A percentile compares a stretch with the other conserved stretches of the same genome.
phyloP scores from a whole-genome alignment of 2,113 vertebrate species.

The Sturnira hondurensis region DNA sequence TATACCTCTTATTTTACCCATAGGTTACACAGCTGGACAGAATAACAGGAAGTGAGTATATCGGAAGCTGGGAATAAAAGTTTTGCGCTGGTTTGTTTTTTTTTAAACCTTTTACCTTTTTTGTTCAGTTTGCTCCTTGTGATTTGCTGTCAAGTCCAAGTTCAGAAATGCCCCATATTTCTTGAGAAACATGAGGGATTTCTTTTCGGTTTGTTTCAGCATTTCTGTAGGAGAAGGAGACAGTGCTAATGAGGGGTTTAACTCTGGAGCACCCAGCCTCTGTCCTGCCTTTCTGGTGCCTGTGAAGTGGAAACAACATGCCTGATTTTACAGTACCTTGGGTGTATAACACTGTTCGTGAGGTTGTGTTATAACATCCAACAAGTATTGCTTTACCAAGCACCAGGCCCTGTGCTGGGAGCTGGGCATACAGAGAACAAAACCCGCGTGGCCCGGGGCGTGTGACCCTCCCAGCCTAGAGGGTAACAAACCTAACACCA shows the following conservation, averaged over 20 bases:
- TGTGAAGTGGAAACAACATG: not conserved
- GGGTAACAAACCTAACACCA: not conserved
- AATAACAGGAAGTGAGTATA: conserved; percentile 81
- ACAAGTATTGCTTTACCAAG: not conserved
- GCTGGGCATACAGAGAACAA: not conserved
- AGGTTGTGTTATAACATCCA: not conserved
- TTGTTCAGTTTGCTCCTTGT: not conserved
- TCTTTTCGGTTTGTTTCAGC: not conserved
- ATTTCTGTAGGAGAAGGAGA: not conserved
- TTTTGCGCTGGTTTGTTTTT: conserved; percentile 69
- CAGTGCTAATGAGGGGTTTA: not conserved
- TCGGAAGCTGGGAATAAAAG: conserved; percentile 78
- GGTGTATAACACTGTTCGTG: too few species aligned
- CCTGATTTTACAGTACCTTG: not conserved
- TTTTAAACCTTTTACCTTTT: not conserved
- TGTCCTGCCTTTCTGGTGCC: not conserved
- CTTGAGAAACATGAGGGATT: not conserved
- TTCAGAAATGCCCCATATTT: not conserved
- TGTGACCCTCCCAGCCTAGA: not conserved
- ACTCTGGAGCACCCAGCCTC: not conserved
- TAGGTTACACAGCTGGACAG: conserved; percentile 67
- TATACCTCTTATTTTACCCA: not conserved
- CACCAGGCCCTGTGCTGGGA: not conserved
- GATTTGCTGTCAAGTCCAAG: not conserved
- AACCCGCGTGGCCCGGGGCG: not conserved